A percentile compares a stretch with the other conserved stretches of the same genome.
Evolutionary conservation across 2,113 vertebrate species (phyloP).

Genomic region (Megaptera novaeangliae): DNA sequence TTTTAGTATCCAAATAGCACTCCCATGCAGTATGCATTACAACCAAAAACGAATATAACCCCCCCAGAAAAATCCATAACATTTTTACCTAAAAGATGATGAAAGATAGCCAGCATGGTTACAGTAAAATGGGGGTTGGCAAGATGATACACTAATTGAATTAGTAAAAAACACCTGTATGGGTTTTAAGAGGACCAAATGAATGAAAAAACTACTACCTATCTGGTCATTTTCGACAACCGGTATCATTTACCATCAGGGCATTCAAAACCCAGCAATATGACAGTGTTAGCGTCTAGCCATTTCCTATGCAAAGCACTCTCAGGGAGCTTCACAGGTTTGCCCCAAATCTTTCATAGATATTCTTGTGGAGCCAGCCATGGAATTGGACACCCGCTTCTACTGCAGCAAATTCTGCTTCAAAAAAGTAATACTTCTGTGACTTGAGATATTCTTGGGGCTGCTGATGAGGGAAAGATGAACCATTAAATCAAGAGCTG

Average conservation of each 20-base stretch:
- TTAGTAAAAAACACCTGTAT: background rate
- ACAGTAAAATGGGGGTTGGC: background rate
- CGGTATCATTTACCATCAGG: background rate
- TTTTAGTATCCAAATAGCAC: background rate
- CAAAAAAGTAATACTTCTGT: background rate
- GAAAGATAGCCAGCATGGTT: background rate
- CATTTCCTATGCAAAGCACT: background rate
- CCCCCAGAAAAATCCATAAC: background rate
- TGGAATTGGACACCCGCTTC: background rate
- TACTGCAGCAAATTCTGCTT: background rate
- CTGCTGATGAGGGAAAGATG: background rate
- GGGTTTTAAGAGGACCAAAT: background rate
- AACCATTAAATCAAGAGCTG: background rate
- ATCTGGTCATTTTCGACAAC: background rate
- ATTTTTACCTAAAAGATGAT: background rate
- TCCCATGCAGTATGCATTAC: background rate
- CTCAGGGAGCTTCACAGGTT: background rate
- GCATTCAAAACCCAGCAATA: background rate
- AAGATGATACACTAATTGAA: background rate
- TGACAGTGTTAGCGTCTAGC: background rate
- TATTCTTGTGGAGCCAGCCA: background rate
- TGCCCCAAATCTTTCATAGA: background rate
- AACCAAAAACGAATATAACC: background rate
- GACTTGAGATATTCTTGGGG: too few species aligned
- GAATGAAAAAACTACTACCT: background rate